Base-by-base conservation (phyloP, 2,113 vertebrate species). In the Pituophis catenifer region DNA sequence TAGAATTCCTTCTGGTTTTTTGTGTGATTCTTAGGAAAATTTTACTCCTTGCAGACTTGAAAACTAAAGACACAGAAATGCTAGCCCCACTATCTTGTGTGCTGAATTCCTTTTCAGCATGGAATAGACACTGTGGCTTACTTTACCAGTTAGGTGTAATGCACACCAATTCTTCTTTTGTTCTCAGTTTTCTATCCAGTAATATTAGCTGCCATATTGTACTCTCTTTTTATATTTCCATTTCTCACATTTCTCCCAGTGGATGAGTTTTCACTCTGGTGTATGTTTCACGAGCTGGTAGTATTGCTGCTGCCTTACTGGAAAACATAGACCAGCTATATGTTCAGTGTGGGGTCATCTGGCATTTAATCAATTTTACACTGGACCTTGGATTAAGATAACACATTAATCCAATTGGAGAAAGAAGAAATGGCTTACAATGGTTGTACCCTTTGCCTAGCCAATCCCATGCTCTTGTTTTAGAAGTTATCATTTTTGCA, bases 281-380 rank as follows among this genome's bases (percentile, higher is more conserved):
- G 81, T 57, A 93, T 93, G 86, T 94, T 94, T 93, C 54, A 94
- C 91, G 86, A 92, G 59, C 91, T 88, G 58, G 52, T 55, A 57
- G 88, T 29, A 24, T 48, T 70, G 86, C 55, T 50, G 55, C 86
- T 88, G 29, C 88, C 59, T 44, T 86, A 52, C 29, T 44, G 21
- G 26, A 70, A 52, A 81, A 7, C 2, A 38, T 3, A n/a, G n/a
- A 59, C 5, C 24, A 75, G 48, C 54, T 57, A 89, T 55, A 62
- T 6, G 26, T 75, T 88, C 58, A 90, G n/a, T 24, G 52, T 90
- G 55, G 58, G 65, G 89, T 26, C 62, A 87, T 65, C 70, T 87
- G 50, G 91, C 75, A 86, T 59, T 55, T 53, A 11, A 62, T 92
- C 57, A 54, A 29, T 38, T 92, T 92, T 70, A 23, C n/a, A 92